These are phyloP conservation scores for Fissipunctia ypsillon DNA, from an alignment of 2,888 invertebrate genomes.

Conservation along the genomic window DNA sequence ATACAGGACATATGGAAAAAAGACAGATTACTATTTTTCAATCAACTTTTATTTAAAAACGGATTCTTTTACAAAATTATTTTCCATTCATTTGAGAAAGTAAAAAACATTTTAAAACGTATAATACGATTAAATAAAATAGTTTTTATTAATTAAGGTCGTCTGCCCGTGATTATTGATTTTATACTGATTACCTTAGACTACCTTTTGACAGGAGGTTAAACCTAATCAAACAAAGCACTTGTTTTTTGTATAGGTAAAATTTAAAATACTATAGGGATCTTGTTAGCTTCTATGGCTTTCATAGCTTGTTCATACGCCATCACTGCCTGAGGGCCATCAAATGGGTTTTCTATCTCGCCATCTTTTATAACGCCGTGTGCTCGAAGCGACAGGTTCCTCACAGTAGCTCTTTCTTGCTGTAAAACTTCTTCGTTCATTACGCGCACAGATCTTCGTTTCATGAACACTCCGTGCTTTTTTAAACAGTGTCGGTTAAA, in stretches of 20 bases:
- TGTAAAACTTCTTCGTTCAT: constrained; percentile 82
- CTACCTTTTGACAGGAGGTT: background rate
- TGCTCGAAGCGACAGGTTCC: constrained; percentile 72
- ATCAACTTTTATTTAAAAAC: constrained; percentile 16
- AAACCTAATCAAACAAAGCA: background rate
- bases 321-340: constrained; percentile 75
- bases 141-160: background rate
- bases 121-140: background rate
- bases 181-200: background rate
- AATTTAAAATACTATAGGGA: constrained; percentile 67
- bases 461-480: constrained; percentile 82
- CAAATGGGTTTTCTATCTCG: constrained; percentile 75
- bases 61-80: constrained; percentile 1
- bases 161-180: background rate
- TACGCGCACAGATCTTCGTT: constrained; percentile 75
- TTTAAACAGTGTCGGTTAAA: constrained; percentile 84
- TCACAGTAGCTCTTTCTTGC: constrained; percentile 77
- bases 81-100: background rate
- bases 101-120: background rate
- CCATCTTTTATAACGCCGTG: constrained; percentile 72
- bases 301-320: constrained; percentile 77
- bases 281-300: constrained; percentile 71
- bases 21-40: background rate
- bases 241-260: background rate
- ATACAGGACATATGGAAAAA: background rate